phyloP scores from a whole-genome alignment of 1,140 invertebrate species.

The Fopius arisanus region DNA sequence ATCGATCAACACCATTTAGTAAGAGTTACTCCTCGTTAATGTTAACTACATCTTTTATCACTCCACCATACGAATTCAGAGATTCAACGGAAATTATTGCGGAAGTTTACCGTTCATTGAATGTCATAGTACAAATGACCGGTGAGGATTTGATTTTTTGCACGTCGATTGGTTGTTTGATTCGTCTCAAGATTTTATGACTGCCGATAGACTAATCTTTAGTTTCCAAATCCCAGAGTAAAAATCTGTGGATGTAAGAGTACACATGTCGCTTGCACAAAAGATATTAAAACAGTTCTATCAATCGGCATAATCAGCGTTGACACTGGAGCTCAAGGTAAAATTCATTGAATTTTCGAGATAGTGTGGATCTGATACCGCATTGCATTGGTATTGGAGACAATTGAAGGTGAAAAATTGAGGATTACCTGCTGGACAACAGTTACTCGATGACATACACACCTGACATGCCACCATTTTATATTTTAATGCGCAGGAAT shows the following conservation, averaged over 20 bases:
- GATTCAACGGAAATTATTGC: background rate
- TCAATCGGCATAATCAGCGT: background rate
- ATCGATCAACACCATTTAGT: too few species aligned
- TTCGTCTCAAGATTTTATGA: background rate
- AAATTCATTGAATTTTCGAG: too few species aligned
- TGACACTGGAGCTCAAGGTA: too few species aligned
- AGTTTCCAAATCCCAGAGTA: background rate
- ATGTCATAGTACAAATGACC: background rate
- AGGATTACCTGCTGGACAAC: background rate
- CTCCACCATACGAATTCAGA: too few species aligned
- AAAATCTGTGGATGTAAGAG: background rate
- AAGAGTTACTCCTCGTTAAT: too few species aligned
- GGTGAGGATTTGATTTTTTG: background rate
- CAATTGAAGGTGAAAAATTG: background rate
- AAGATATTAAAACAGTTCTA: background rate
- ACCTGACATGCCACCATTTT: background rate
- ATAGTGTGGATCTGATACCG: background rate
- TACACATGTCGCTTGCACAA: background rate
- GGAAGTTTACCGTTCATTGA: background rate
- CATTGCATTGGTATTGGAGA: background rate
- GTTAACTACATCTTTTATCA: too few species aligned
- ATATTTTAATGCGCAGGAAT: background rate
- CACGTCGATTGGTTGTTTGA: background rate
- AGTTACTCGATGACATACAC: background rate
- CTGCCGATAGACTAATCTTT: background rate